Evolutionary conservation across 1,140 invertebrate species (phyloP), one percentile per base, ranked within the genome.

Genomic region (Drosophila lacertosa): DNA sequence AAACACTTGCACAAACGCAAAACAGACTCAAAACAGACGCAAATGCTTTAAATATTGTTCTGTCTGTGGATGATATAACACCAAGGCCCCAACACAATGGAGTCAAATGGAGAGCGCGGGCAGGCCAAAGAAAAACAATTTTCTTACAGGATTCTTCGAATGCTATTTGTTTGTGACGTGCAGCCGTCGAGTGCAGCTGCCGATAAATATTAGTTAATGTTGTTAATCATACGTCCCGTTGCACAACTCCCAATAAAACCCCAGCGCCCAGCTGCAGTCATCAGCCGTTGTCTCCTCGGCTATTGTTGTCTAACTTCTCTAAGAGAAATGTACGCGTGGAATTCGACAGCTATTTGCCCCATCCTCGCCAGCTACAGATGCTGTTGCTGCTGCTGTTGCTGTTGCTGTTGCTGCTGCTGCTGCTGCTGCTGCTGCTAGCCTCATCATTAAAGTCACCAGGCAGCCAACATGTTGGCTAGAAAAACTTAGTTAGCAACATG

Each of bases 181-280:
- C 4, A 59, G 39, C 18, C 20, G 39, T 39, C 20, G 15, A 15
- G 13, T 35, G 71, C 67, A 74, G 48, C 32, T 42, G 51, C 45
- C 67, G 58, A 78, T 58, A 84, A 76, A 84, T 80, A 60, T 74
- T 70, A 77, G 73, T 60, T 74, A 70, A 84, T 77, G 81, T 64
- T 48, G 77, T 86, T 74, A 88, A 81, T 86, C 77, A 86, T 88
- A 86, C 81, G 81, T 82, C 64, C 69, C 60, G 73, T 77, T 84
- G 77, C 77, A 79, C 77, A 73, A 58, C 22, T 29, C 24, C 10
- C 50, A 65, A 53, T 40, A 37, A 58, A 44, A 37, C 35, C 26
- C 13, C 26, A 18, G 1, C 44, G 3, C 42, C 10, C 5, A 39
- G 15, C 47, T 60, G 37, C 66, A 48, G 16, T 50, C 44, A 40